Evolutionary conservation across 2,113 vertebrate genomes (phyloP).

Genomic region (Oreochromis tanganicae): DNA sequence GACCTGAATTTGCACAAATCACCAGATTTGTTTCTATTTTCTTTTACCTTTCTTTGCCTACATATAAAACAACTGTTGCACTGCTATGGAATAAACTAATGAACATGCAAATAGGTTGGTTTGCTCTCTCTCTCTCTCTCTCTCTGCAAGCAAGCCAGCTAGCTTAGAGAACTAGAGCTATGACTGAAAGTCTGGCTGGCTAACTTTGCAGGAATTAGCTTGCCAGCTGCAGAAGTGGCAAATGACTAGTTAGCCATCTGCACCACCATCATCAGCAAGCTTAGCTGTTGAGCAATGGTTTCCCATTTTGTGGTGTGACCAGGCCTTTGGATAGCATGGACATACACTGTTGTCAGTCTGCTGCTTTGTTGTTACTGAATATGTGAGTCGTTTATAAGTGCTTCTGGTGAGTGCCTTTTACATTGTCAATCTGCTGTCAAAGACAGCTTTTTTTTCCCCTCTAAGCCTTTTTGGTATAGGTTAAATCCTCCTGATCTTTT

Average conservation of each 20-base stretch:
- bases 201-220: not conserved
- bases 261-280: not conserved
- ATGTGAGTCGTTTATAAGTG: not conserved
- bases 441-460: not conserved
- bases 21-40: not conserved
- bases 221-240: not conserved
- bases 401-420: not conserved
- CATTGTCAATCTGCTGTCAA: not conserved
- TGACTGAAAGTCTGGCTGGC: not conserved
- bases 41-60: not conserved
- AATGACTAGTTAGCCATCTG: not conserved
- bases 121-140: not conserved
- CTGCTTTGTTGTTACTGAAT: not conserved
- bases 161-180: not conserved
- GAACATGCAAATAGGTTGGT: not conserved
- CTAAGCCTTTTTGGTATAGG: not conserved
- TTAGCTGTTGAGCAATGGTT: not conserved
- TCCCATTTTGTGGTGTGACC: not conserved
- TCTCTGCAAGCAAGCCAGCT: not conserved
- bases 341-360: not conserved
- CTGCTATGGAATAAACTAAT: not conserved
- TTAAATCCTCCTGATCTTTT: not conserved
- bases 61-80: not conserved
- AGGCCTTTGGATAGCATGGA: not conserved
- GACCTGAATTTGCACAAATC: not conserved